Conservation (phyloP, 2,113 vertebrate species). For the Crypturellus undulatus region DNA sequence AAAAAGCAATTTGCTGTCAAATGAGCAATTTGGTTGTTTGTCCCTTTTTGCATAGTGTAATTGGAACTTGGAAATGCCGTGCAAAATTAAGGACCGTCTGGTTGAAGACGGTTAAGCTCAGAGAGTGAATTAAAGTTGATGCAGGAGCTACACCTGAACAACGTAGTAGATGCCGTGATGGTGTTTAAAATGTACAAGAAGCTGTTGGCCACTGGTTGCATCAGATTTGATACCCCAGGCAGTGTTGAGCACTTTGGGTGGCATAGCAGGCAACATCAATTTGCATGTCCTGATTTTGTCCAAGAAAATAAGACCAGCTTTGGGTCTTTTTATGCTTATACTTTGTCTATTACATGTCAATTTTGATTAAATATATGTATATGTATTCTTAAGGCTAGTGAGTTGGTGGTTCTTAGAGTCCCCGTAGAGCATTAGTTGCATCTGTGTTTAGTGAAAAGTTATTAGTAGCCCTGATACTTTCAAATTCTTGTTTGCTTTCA, state of each 20-base stretch:
- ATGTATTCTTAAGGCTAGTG: not conserved
- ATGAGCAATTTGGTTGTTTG: not conserved
- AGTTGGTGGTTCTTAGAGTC: not conserved
- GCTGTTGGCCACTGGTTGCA: not conserved
- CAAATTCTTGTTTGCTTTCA: not conserved
- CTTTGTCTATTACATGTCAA: not conserved
- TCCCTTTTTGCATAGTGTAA: not conserved
- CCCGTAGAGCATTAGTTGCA: not conserved
- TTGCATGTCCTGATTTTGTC: not conserved
- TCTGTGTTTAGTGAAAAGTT: not conserved
- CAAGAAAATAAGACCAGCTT: not conserved
- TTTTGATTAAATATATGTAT: too few relatives aligned
- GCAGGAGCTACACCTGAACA: not conserved
- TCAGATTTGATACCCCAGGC: not conserved
- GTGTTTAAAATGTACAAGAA: not conserved
- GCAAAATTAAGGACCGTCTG: not conserved
- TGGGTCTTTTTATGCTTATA: not conserved
- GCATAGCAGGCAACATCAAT: not conserved
- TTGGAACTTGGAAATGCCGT: not conserved
- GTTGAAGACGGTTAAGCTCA: not conserved
- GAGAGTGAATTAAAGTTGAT: not conserved
- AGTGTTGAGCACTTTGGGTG: fast-evolving
- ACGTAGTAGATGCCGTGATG: not conserved
- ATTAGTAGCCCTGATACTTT: not conserved
- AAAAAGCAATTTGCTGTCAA: not conserved